Base-by-base conservation (phyloP, 2,888 invertebrate species). In the Bombyx huttoni region DNA sequence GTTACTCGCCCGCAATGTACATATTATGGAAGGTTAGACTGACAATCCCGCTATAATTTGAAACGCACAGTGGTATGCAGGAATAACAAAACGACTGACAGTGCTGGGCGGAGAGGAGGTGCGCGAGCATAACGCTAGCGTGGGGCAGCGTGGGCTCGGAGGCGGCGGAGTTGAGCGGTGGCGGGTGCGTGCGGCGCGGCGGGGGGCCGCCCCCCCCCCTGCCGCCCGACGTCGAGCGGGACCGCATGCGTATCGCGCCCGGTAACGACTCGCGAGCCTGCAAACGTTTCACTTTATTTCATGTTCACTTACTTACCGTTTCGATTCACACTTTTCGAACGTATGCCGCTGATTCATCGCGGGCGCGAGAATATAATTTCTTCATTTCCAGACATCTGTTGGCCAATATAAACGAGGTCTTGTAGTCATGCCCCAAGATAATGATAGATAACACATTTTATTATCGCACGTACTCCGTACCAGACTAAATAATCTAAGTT, bases 101-200 rank as follows among this genome's bases (percentile, higher is more conserved):
- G 91, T 86, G 87, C 62, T 87, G 86, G 52, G 81, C 73, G 50
- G 94, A 94, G 61, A 97, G 91, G 58, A 97, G 90, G 72, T 96
- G 96, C 49, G 96, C 96, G 55, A 97, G 90, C 74, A 94, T 90
- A 52, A 95, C 94, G 84, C 94, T 95, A 66, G 91, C 89, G 64
- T 90, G 90, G 59, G 91, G 89, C 58, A 95, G 84, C 63, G 93
- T 90, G 49, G 95, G 94, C 82, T 95, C 95, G 73, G 94, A 94
- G 53, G 92, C 91, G 49, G 94, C 93, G 63, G 93, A 91, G 63
- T 92, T 90, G 61, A 95, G 89, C 57, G 94, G 94, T 54, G 91
- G 89, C 55, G 82, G 86, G 47, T 78, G 79, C 40, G 49, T 52
- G 53, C 54, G 55, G 89, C 88, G 47, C 46, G 91, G 89, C 49